Percentiles rank a stretch among this genome's conserved stretches.
phyloP scores from a whole-genome alignment of 2,113 vertebrate species.

The Grus americana region DNA sequence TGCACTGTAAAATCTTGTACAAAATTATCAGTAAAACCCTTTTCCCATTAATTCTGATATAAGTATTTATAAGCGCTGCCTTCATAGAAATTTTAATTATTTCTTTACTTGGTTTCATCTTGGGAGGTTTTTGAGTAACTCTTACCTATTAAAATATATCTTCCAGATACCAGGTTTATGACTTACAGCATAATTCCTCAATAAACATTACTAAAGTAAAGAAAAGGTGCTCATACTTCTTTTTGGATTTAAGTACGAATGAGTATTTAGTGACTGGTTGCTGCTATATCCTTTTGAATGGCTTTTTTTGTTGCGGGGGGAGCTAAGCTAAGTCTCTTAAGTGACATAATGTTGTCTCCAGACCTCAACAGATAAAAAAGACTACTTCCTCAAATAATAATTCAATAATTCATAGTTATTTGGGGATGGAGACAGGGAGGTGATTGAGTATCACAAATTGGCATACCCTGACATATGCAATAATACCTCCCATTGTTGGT shows the following conservation, averaged over 20 bases:
- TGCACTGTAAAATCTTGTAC: neutral
- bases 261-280: rapidly evolving
- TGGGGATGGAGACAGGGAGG: neutral
- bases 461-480: neutral
- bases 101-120: neutral
- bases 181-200: neutral
- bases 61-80: neutral
- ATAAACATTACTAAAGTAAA: neutral
- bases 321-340: neutral
- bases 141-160: neutral
- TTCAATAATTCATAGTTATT: neutral
- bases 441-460: neutral
- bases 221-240: neutral
- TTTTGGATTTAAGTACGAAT: neutral
- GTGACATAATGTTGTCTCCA: neutral
- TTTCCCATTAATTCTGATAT: neutral
- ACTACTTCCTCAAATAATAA: neutral
- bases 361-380: neutral
- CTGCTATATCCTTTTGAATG: neutral
- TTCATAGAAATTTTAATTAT: neutral
- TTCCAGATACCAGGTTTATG: neutral
- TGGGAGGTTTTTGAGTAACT: neutral
- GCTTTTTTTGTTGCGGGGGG: neutral
- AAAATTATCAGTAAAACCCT: neutral
- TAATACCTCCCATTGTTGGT: neutral